Evolutionary conservation across 2,113 vertebrate genomes (phyloP), one percentile per base, ranked within the genome.

Genomic region (Microtus richardsoni): DNA sequence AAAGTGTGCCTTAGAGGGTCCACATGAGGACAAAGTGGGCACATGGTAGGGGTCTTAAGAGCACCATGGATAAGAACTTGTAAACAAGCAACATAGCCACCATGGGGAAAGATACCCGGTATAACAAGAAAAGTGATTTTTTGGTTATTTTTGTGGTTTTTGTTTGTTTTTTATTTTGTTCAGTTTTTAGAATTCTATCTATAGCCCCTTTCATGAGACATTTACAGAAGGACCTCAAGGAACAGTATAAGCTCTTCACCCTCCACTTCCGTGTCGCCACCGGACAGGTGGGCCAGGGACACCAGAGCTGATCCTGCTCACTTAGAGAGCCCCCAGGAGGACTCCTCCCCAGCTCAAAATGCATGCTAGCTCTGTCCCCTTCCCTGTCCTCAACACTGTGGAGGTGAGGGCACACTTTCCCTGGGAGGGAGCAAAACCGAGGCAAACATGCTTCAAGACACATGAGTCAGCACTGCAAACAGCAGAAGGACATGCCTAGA

Each of bases 401-500:
- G 6, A 47, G 12, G 7, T 33, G 8, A 16, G n/a, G 8, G 94
- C 11, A 66, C 87, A 83, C 17, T 52, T 64, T 44, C 91, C 82
- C 85, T 80, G 30, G 24, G 94, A 64, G 26, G 44, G 39, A 92
- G 58, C 22, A 22, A 87, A n/a, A 70, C 83, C 68, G 79, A 89
- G 47, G 41, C 36, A n/a, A 95, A 54, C 0, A 58, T 95, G 85
- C 91, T 92, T 75, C 73, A 73, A 80, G 82, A 94, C 47, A 49
- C 74, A 52, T 49, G 82, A 92, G 66, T 94, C 88, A 75, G 91
- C 88, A 78, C 5, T 44, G 70, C n/a, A 26, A 77, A 54, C 60
- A 24, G 80, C 24, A 28, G n/a, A 95, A 84, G 44, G 83, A 91
- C 87, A 41, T 47, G 88, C 83, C 85, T 79, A 92, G 82, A 94